Base-by-base conservation (phyloP, 2,113 vertebrate genomes). In the Balaeniceps rex region DNA sequence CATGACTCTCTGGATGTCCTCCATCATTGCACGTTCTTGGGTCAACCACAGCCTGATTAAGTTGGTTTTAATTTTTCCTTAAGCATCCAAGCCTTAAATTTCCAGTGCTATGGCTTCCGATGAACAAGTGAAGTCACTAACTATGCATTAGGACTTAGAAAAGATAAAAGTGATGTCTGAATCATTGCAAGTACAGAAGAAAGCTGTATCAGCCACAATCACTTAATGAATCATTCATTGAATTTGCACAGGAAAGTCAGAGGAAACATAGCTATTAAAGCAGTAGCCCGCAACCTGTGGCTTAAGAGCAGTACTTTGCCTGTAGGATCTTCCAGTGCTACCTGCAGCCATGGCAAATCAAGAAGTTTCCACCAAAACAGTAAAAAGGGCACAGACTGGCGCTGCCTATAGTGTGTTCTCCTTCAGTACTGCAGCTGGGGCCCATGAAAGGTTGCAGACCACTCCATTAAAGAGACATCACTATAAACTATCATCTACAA, bases 171-270 rank as follows among this genome's bases (percentile, higher is more conserved):
- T 33, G 60, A 64, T 79, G 66, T 17, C 81, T 88, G 78, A 91
- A 79, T 86, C 70, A 76, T 3, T 83, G 51, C 58, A 88, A 93
- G 79, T 44, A 80, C 19, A 64, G 40, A 57, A 91, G 47, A 36
- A 96, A 96, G 82, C 44, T 92, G 60, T 86, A 81, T 83, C 82
- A 76, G 74, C 29, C 52, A 69, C 25, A 60, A 40, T 40, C 90
- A 66, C 74, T 72, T 47, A 55, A 83, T 71, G 23, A 89, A 86
- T 92, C 89, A 82, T 95, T 85, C 79, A 94, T 6, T 81, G n/a
- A 69, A 74, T 81, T 64, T 89, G 40, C 51, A 75, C 24, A 69
- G 81, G 25, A 14, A 87, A 81, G 33, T 86, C 80, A 55, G 65
- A 94, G 46, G 40, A 88, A 94, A 93, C 90, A 70, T 2, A 83